Evolutionary conservation across 1,140 invertebrate genomes (phyloP).

Genomic region (Cyrtorhinus lividipennis): DNA sequence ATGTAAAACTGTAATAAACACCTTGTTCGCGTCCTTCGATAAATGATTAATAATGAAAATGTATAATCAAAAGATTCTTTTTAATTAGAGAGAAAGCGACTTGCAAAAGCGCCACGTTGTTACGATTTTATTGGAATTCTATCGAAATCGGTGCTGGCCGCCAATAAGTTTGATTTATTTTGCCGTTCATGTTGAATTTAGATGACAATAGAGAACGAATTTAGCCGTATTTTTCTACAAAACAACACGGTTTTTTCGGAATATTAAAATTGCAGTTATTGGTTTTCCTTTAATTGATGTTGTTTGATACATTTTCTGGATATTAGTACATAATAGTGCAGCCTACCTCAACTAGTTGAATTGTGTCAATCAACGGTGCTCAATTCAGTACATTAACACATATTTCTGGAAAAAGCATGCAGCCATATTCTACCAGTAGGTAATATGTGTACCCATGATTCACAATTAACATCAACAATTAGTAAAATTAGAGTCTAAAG

Average conservation of each 20-base stretch:
- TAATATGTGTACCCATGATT: too few relatives aligned
- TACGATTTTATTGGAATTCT: not conserved
- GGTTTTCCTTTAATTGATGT: not conserved
- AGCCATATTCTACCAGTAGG: too few relatives aligned
- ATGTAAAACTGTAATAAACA: not conserved
- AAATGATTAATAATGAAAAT: not conserved
- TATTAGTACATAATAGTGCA: not conserved
- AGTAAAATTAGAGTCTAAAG: too few relatives aligned
- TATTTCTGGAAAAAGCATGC: too few relatives aligned
- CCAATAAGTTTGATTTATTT: not conserved
- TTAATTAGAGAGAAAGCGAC: not conserved
- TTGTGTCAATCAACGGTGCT: too few relatives aligned
- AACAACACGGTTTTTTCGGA: not conserved
- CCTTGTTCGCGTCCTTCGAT: not conserved
- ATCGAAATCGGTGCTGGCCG: not conserved
- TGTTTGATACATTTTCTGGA: not conserved
- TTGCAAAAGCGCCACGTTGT: too few relatives aligned
- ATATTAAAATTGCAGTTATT: not conserved
- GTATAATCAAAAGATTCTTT: not conserved
- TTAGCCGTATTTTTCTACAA: not conserved
- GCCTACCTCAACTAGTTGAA: too few relatives aligned
- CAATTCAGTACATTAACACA: too few relatives aligned
- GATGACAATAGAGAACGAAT: too few relatives aligned
- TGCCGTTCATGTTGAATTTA: too few relatives aligned
- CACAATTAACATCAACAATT: too few relatives aligned